phyloP scores from a whole-genome alignment of 2,113 vertebrate genomes.

The Atractosteus spatula region DNA sequence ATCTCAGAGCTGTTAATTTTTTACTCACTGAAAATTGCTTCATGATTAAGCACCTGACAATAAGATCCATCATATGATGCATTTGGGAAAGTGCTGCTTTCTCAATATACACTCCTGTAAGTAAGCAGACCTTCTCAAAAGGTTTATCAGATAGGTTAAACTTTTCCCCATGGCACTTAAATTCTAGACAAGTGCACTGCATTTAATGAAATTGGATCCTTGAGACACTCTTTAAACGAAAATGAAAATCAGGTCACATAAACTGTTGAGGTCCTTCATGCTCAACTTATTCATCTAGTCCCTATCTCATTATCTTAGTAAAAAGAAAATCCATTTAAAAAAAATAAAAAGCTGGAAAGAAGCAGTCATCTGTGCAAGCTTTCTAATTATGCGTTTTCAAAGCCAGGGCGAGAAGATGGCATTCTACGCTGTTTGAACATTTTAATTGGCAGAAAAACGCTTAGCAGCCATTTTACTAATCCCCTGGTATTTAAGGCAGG shows the following conservation, averaged over 20 bases:
- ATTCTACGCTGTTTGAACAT: slow-evolving; percentile 47
- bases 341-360: slow-evolving; percentile 27
- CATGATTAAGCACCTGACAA: too few species aligned
- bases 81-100: too few species aligned
- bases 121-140: too few species aligned
- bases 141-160: too few species aligned
- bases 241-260: slow-evolving; percentile 48
- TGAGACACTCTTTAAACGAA: background rate
- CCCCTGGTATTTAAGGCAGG: slow-evolving; percentile 47
- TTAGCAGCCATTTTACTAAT: slow-evolving; percentile 39
- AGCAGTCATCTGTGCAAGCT: slow-evolving; percentile 55
- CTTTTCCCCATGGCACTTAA: too few species aligned
- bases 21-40: too few species aligned
- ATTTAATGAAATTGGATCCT: background rate
- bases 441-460: slow-evolving; percentile 64
- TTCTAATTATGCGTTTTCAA: slow-evolving; percentile 61
- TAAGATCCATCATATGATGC: too few species aligned
- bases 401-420: slow-evolving; percentile 45
- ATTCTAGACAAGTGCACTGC: too few species aligned
- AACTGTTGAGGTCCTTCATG: slow-evolving; percentile 53
- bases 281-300: slow-evolving; percentile 48
- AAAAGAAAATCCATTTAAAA: slow-evolving; percentile 52
- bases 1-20: too few species aligned
- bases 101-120: too few species aligned
- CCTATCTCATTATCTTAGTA: slow-evolving; percentile 51